These are phyloP conservation scores for Ammospiza maritima DNA, from an alignment of 2,797 vertebrate genomes.

Conservation along the genomic window DNA sequence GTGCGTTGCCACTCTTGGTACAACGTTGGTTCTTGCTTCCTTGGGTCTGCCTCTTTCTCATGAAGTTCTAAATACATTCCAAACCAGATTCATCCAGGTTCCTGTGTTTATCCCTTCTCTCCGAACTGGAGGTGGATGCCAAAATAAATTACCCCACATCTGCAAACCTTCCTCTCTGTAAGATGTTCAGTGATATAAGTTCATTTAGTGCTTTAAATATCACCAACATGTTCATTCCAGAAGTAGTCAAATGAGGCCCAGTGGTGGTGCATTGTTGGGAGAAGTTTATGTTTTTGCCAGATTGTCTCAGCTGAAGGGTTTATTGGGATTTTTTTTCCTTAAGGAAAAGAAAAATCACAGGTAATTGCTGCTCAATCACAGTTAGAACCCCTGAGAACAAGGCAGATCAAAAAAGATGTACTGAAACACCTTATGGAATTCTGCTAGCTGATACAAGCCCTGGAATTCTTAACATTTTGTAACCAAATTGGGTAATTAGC, in stretches of 20 bases:
- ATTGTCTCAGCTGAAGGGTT: neutral
- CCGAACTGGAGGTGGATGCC: neutral
- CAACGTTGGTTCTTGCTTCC: neutral
- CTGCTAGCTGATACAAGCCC: neutral
- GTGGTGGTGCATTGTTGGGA: neutral
- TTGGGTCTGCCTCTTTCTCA: neutral
- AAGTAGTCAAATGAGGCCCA: neutral
- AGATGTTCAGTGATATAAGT: neutral
- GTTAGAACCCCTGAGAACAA: neutral
- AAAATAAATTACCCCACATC: neutral
- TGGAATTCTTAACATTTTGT: neutral
- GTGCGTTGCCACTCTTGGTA: neutral
- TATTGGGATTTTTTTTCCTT: fast-evolving
- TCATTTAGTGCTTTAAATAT: neutral
- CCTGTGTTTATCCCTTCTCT: neutral
- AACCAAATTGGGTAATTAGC: neutral
- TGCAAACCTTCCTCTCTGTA: neutral
- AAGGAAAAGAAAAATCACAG: neutral
- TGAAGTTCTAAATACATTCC: neutral
- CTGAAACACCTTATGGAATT: neutral
- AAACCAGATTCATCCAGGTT: neutral
- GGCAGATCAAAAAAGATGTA: neutral
- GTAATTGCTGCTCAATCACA: neutral
- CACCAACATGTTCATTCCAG: neutral
- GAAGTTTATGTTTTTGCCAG: neutral